A percentile compares a stretch with the other conserved stretches of the same genome.
These are phyloP conservation scores for Bombyx huttoni DNA, from an alignment of 2,888 invertebrate genomes.

Conservation along the genomic window DNA sequence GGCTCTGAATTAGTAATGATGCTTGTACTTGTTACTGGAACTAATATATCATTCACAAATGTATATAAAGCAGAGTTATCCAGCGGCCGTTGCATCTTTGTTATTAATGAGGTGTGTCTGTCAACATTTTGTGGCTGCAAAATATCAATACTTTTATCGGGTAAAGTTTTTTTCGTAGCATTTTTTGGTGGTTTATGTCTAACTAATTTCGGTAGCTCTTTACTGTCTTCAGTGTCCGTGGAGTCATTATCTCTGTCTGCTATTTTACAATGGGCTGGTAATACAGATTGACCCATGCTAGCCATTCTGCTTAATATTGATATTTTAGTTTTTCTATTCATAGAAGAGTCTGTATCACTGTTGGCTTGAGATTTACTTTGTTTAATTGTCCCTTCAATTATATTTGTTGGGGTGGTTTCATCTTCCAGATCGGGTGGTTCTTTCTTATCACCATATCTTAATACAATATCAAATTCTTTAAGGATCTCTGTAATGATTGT, in stretches of 20 bases:
- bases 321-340: slow-evolving; percentile 44
- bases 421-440: slow-evolving; percentile 15
- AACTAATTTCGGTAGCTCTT: slow-evolving; percentile 21
- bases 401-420: neutral
- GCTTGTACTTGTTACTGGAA: slow-evolving; percentile 27
- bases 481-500: slow-evolving; percentile 31
- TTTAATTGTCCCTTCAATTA: slow-evolving; percentile 1
- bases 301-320: slow-evolving; percentile 57
- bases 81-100: slow-evolving; percentile 13
- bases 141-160: slow-evolving; percentile 19
- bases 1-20: slow-evolving; percentile 14
- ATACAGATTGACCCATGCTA: slow-evolving; percentile 54
- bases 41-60: slow-evolving; percentile 26
- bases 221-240: slow-evolving; percentile 38
- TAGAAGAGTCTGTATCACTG: slow-evolving; percentile 50
- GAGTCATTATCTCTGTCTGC: slow-evolving; percentile 41
- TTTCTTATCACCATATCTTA: slow-evolving; percentile 22
- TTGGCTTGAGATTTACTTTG: slow-evolving; percentile 11
- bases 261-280: slow-evolving; percentile 27
- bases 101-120: slow-evolving; percentile 16
- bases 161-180: slow-evolving; percentile 19
- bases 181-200: slow-evolving; percentile 39
- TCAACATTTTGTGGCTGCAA: slow-evolving; percentile 15
- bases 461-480: slow-evolving; percentile 22
- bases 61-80: slow-evolving; percentile 15